Evolutionary conservation across 1,140 invertebrate genomes (phyloP).

Genomic region (Stenopsyche tienmushanensis): DNA sequence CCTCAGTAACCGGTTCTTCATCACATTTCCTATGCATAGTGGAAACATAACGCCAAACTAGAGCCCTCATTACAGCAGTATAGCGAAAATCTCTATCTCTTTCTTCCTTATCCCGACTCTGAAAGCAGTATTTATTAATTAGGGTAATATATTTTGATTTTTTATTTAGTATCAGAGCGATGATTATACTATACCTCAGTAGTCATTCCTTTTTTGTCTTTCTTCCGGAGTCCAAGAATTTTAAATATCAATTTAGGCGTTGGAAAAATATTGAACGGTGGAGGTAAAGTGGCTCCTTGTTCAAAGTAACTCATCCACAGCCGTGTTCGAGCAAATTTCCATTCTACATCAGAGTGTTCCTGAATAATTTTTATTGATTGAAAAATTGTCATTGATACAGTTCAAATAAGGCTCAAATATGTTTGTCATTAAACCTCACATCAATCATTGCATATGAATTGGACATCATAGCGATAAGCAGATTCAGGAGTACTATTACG

Average conservation of each 20-base stretch:
- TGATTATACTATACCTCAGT: not conserved
- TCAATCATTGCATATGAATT: constrained; percentile 82
- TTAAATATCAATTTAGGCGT: constrained; percentile 69
- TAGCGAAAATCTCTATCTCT: constrained; percentile 69
- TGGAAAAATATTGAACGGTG: constrained; percentile 83
- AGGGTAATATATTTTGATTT: too few species aligned
- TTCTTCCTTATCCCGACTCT: constrained; percentile 54
- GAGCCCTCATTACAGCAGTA: constrained; percentile 74
- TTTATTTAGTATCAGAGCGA: too few species aligned
- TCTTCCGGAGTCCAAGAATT: constrained; percentile 65
- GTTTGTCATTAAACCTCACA: constrained; percentile 44
- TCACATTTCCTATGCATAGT: constrained; percentile 75
- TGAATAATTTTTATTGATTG: constrained; percentile 46
- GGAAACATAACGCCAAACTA: constrained; percentile 84
- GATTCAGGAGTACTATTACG: constrained; percentile 81
- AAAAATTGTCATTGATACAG: not conserved
- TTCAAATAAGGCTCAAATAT: not conserved
- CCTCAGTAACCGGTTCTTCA: constrained; percentile 80
- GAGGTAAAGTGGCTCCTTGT: constrained; percentile 78
- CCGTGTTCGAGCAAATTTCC: constrained; percentile 88
- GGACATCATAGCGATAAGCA: constrained; percentile 90
- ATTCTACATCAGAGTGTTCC: constrained; percentile 84
- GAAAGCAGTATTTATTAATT: constrained; percentile 3
- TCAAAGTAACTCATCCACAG: constrained; percentile 92
- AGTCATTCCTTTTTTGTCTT: constrained; percentile 56